Conservation (phyloP, 2,797 vertebrate species). For the Lepus oiostolus region DNA sequence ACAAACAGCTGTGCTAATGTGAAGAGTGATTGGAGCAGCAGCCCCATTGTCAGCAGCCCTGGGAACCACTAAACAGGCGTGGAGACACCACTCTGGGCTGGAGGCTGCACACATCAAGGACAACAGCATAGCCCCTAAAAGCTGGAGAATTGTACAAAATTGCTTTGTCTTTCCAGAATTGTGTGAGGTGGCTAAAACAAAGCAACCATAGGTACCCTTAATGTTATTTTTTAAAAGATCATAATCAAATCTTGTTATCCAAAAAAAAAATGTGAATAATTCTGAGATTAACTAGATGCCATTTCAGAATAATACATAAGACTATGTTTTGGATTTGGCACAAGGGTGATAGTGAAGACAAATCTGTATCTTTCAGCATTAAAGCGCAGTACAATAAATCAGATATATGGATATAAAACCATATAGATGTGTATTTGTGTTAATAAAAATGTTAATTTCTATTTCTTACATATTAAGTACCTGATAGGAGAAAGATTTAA, state of each 20-base stretch:
- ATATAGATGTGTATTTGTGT: neutral
- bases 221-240: neutral
- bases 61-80: neutral
- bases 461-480: neutral
- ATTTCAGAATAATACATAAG: neutral
- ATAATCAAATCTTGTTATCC: neutral
- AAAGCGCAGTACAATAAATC: neutral
- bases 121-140: neutral
- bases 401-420: neutral
- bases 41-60: neutral
- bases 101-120: neutral
- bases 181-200: neutral
- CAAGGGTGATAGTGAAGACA: neutral
- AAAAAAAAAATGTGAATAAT: neutral
- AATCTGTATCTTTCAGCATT: neutral
- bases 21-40: neutral
- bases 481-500: neutral
- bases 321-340: neutral
- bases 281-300: neutral
- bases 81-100: neutral
- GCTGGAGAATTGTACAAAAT: neutral
- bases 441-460: neutral
- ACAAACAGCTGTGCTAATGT: neutral
- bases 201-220: neutral
- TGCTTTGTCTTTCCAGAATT: conserved; percentile 14